Base-by-base conservation (phyloP, 2,797 vertebrate genomes). In the Parotocinclus haroldoi region DNA sequence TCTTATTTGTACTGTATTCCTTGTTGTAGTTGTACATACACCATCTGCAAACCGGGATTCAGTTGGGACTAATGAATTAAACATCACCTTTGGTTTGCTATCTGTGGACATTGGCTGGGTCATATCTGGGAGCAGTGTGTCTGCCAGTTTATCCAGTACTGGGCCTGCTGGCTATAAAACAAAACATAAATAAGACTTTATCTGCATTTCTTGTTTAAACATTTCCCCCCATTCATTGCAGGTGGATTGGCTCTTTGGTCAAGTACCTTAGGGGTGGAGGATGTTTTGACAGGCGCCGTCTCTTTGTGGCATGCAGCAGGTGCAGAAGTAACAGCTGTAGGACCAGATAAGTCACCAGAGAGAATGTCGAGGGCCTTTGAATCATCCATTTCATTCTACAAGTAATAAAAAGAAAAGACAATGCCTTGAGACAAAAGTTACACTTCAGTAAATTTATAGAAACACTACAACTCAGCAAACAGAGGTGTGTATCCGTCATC, bases 41-140 rank as follows among this genome's bases (percentile, higher is more conserved):
- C 27, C 27, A 27, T 27, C 5, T 27, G 2, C 27, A 27, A 27
- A 27, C 5, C n/a, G n/a, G n/a, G n/a, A n/a, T 27, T 27, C 27
- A 2, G 5, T 27, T 27, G 27, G 2, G 27, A 49, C n/a, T 42
- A 48, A 9, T 48, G 18, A 57, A 45, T 45, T 37, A 19, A 1
- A 12, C 19, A 51, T 80, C 83, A 91, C 90, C 89, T 90, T 90
- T 39, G 84, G 55, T 77, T 88, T 89, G 40, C 83, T 85, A 3
- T 72, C 62, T 76, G 87, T 88, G 7, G 79, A 4, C 77, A 87
- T 88, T 7, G 69, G 55, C 68, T 57, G 61, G 0, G 51, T n/a
- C 17, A 56, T 5, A 1, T 82, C 76, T 44, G 86, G 83, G 17
- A 87, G 39, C 71, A 88, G 74, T 0, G 83, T 82, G 14, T 9